These are phyloP conservation scores for Pyrgus malvae DNA, from an alignment of 2,888 invertebrate species.

Conservation along the genomic window DNA sequence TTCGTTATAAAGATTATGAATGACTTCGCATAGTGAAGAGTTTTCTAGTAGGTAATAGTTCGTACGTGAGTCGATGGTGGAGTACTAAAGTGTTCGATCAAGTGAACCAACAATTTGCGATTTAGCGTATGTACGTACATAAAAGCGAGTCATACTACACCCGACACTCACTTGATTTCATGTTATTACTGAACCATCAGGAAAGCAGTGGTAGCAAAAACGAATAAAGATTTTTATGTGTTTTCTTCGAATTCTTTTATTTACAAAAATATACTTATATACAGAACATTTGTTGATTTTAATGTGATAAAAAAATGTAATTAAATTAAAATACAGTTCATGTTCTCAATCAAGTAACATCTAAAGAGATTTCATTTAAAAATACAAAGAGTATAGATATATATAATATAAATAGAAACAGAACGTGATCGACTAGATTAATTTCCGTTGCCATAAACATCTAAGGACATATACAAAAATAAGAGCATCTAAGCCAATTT, in stretches of 20 bases:
- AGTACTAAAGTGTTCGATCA: conserved; percentile 57
- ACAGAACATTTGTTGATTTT: too few species aligned
- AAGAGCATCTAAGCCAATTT: conserved; percentile 26
- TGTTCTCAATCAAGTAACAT: too few species aligned
- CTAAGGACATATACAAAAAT: conserved; percentile 20
- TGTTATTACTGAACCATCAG: conserved; percentile 57
- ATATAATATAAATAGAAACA: not conserved
- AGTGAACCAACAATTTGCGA: conserved; percentile 70
- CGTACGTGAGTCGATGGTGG: conserved; percentile 36
- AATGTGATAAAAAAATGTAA: too few species aligned
- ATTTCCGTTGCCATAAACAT: conserved; percentile 15
- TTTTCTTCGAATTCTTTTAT: not conserved
- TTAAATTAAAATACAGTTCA: too few species aligned
- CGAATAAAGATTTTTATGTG: not conserved
- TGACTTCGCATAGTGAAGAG: not conserved
- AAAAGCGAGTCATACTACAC: conserved; percentile 61
- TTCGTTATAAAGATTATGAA: not conserved
- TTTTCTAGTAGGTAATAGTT: conserved; percentile 9
- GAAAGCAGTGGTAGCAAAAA: conserved; percentile 54
- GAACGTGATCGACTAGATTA: conserved; percentile 24
- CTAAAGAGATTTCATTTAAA: too few species aligned
- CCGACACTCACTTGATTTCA: conserved; percentile 62
- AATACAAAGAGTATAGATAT: not conserved
- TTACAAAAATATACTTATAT: too few species aligned
- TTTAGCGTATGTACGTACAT: conserved; percentile 63